Conservation (phyloP, 2,797 vertebrate species). For the Falco berigora region DNA sequence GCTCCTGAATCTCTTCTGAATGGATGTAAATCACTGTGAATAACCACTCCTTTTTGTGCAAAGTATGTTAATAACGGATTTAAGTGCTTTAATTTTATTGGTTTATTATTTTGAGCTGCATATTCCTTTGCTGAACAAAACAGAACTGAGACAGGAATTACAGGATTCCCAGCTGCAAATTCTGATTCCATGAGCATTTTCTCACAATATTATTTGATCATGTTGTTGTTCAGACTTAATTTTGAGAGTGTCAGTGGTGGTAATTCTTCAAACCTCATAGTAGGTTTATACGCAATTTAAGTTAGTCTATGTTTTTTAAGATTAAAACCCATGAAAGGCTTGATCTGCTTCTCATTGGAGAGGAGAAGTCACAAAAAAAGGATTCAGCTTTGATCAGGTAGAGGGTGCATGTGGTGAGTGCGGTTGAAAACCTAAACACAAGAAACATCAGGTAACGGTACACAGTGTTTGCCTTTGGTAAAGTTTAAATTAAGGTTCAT, state of each 20-base stretch:
- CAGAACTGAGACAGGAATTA: neutral
- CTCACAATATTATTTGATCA: neutral
- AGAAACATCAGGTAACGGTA: neutral
- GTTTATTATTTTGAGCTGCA: neutral
- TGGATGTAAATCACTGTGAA: neutral
- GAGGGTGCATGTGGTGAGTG: neutral
- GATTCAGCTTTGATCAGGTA: neutral
- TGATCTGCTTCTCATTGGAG: neutral
- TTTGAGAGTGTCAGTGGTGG: neutral
- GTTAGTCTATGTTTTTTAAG: neutral
- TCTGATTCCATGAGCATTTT: neutral
- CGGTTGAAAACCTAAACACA: neutral
- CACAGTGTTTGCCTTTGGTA: neutral
- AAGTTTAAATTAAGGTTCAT: neutral
- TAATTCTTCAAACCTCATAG: neutral
- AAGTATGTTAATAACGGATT: neutral
- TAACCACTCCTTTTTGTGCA: neutral
- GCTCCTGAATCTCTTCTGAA: neutral
- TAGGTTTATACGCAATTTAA: neutral
- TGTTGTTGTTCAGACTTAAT: neutral
- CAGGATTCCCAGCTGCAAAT: neutral
- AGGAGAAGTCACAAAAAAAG: neutral
- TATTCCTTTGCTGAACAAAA: neutral
- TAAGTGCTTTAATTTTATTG: neutral
- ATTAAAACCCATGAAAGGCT: neutral